Base-by-base conservation (phyloP, 2,113 vertebrate genomes). In the Rhea americana region DNA sequence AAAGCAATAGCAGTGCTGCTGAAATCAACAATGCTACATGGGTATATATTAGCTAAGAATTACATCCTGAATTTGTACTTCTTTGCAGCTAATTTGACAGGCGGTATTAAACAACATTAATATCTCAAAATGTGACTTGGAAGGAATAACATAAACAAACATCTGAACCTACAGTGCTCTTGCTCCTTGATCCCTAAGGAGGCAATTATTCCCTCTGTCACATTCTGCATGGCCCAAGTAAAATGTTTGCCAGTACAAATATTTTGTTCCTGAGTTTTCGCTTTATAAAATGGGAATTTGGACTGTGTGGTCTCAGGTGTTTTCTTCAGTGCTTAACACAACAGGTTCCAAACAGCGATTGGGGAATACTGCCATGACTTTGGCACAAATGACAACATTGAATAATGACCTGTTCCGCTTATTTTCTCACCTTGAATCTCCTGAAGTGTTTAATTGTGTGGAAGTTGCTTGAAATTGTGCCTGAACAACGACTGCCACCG, bases 61-160 rank as follows among this genome's bases (percentile, higher is more conserved):
- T 45, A 71, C 53, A 75, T 50, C 71, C 78, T 74, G 45, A 53
- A 73, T 85, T 58, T 75, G 5, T 87, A 55, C 8, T 39, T 67
- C 59, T 77, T 81, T 47, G 35, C 53, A 87, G 51, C 24, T 82
- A 68, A 89, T 83, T 92, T 89, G 62, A 84, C 72, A 94, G 62
- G 78, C 35, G 8, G 17, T 82, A 76, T 75, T 62, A 82, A 91
- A 85, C 22, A 87, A 35, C 59, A 59, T 39, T 79, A 82, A 80
- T 0, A 1, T 78, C 85, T 87, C 59, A 77, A 84, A 82, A 87
- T 66, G 18, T 77, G 32, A 87, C 72, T 77, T 74, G 71, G 37
- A 92, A 76, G 50, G 61, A 65, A 68, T 68, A 86, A 77, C 7
- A 81, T 51, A 90, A 84, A 88, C 47, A 94, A 96, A 89, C 56